A percentile compares a stretch with the other conserved stretches of the same genome.
Evolutionary conservation across 2,113 vertebrate genomes (phyloP).

Genomic region (Myrmecobius fasciatus): DNA sequence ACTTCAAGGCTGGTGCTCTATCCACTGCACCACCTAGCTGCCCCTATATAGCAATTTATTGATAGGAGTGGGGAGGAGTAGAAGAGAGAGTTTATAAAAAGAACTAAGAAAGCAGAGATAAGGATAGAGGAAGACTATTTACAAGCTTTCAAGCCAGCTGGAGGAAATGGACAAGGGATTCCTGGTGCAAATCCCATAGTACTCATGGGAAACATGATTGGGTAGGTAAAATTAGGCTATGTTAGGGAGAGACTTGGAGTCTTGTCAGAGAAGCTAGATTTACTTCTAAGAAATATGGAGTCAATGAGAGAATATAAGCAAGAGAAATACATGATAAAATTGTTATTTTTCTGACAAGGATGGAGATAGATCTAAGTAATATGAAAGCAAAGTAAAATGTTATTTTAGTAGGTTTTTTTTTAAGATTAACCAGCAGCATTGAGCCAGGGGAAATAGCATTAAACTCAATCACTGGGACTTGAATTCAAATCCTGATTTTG

Average conservation of each 20-base stretch:
- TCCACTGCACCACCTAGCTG: no score
- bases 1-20: no score
- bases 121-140: neutral
- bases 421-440: neutral
- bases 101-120: neutral
- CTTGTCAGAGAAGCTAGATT: neutral
- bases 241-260: neutral
- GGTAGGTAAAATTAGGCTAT: neutral
- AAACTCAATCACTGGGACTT: no score
- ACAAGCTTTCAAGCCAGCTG: neutral
- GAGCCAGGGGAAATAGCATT: no score
- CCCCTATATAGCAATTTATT: neutral
- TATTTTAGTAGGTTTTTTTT: neutral
- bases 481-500: no score
- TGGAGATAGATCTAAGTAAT: neutral
- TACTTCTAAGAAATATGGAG: neutral
- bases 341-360: neutral
- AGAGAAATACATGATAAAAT: neutral
- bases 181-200: neutral
- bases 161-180: neutral
- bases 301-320: neutral
- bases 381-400: neutral
- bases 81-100: neutral
- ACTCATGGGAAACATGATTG: neutral
- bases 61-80: neutral